Conservation (phyloP, 1,140 invertebrate genomes). For the Caenorhabditis tropicalis region DNA sequence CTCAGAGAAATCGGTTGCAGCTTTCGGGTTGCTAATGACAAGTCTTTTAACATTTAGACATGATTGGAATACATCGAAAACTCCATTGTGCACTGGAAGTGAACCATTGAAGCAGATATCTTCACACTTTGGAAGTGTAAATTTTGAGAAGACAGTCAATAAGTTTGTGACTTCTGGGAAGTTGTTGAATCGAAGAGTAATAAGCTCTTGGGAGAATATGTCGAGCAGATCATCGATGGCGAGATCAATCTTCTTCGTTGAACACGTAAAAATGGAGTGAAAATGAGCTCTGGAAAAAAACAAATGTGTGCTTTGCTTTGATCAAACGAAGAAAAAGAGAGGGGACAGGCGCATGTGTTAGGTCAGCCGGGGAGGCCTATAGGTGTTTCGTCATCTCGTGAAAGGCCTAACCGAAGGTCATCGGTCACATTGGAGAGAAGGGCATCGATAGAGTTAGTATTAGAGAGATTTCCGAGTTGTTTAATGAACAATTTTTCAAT, state of each 20-base stretch:
- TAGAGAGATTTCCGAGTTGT: not conserved
- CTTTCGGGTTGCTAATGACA: not conserved
- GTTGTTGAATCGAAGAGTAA: conserved; percentile 16
- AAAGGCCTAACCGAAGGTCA: not conserved
- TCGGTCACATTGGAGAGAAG: not conserved
- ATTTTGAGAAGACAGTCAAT: not conserved
- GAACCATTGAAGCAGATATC: conserved; percentile 34
- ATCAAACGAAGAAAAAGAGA: not conserved
- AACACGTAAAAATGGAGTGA: not conserved
- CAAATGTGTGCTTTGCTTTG: not conserved
- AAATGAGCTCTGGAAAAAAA: conserved; percentile 15
- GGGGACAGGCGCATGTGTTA: not conserved
- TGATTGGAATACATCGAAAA: not conserved
- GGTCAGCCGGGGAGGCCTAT: not conserved
- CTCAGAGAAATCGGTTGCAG: not conserved
- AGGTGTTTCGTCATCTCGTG: not conserved
- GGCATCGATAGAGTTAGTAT: not conserved
- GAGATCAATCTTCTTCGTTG: not conserved
- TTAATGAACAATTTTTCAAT: too few relatives aligned
- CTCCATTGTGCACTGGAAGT: conserved; percentile 17
- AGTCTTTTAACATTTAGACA: not conserved
- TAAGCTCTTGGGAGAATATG: not conserved
- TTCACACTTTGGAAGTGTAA: not conserved
- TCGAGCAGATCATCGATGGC: not conserved
- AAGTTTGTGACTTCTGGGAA: not conserved